These are phyloP conservation scores for Tortricodes alternella DNA, from an alignment of 2,888 invertebrate species.

Conservation along the genomic window DNA sequence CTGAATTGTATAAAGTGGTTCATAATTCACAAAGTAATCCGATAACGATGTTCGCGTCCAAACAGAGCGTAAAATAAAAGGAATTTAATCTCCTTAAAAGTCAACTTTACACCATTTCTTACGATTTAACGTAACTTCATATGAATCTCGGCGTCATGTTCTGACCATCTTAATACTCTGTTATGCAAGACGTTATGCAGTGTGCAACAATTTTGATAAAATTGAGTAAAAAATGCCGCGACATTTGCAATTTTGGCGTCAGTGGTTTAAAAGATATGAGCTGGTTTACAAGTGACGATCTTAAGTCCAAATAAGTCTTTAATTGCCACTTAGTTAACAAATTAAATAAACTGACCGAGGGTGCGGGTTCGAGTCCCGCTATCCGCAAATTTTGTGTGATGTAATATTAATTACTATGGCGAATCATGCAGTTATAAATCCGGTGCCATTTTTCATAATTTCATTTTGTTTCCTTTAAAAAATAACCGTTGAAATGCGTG, in stretches of 20 bases:
- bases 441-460: too few relatives aligned
- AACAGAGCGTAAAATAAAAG: neutral
- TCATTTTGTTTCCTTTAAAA: too few relatives aligned
- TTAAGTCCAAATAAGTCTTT: too few relatives aligned
- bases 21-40: slow-evolving; percentile 7
- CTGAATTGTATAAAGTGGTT: slow-evolving; percentile 8
- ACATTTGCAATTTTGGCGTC: slow-evolving; percentile 18
- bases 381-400: too few relatives aligned
- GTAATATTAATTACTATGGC: too few relatives aligned
- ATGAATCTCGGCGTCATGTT: neutral
- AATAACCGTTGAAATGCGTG: too few relatives aligned
- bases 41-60: neutral
- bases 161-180: slow-evolving; percentile 8
- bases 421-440: too few relatives aligned
- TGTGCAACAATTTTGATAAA: slow-evolving; percentile 12
- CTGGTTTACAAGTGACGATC: neutral
- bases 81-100: slow-evolving; percentile 13
- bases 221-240: slow-evolving; percentile 10
- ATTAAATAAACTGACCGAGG: too few relatives aligned
- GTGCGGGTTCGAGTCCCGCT: too few relatives aligned
- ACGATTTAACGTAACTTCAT: slow-evolving; percentile 18
- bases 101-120: slow-evolving; percentile 4
- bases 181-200: slow-evolving; percentile 17
- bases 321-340: too few relatives aligned
- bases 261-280: neutral